These are phyloP conservation scores for Alentia gelatinosa DNA, from an alignment of 2,888 invertebrate species.

Conservation along the genomic window DNA sequence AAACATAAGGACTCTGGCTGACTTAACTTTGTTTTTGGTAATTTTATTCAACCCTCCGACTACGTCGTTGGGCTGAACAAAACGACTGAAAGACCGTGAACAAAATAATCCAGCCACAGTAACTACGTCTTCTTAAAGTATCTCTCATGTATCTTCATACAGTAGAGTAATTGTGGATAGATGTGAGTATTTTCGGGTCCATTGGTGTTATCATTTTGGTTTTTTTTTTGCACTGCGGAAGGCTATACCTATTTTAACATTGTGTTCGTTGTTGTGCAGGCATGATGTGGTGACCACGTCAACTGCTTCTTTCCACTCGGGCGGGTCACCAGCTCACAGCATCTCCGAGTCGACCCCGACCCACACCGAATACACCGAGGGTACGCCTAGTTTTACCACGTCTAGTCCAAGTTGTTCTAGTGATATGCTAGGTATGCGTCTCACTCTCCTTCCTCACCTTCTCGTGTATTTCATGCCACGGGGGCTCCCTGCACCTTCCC, in stretches of 20 bases:
- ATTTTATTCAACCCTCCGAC: too few species aligned
- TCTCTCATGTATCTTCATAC: too few species aligned
- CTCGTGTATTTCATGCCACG: background rate
- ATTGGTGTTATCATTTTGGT: too few species aligned
- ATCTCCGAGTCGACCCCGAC: constrained; percentile 88
- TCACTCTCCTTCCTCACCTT: constrained; percentile 56
- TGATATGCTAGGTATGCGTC: constrained; percentile 73
- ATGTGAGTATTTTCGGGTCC: too few species aligned
- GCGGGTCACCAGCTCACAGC: constrained; percentile 78
- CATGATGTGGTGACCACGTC: constrained; percentile 50
- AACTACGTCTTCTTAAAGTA: too few species aligned
- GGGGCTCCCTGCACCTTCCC: background rate
- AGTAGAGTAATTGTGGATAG: too few species aligned
- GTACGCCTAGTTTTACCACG: constrained; percentile 97
- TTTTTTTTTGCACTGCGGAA: too few species aligned
- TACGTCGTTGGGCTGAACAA: too few species aligned
- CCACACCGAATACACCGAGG: constrained; percentile 91
- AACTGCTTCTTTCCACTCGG: constrained; percentile 80
- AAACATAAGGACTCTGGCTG: too few species aligned
- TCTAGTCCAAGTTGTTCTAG: constrained; percentile 88
- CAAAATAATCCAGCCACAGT: too few species aligned
- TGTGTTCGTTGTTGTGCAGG: constrained; percentile 43
- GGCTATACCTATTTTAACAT: background rate
- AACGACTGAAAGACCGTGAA: too few species aligned
- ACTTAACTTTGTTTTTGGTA: too few species aligned